Base-by-base conservation (phyloP, 2,113 vertebrate genomes). In the Vombatus ursinus region DNA sequence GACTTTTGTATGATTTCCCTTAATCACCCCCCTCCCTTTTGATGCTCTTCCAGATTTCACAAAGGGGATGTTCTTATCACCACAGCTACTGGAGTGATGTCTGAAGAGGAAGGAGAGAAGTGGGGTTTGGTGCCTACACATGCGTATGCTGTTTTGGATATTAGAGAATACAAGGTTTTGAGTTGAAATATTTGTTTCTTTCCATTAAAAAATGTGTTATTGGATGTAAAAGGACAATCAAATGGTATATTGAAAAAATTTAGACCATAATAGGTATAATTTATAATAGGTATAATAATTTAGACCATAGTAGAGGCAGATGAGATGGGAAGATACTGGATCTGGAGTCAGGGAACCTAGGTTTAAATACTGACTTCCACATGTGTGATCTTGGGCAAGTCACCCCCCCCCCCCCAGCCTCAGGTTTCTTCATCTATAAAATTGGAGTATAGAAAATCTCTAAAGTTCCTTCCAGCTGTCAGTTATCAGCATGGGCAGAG, bases 121-220 rank as follows among this genome's bases (percentile, higher is more conserved):
- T 99, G 99, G 99, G 99, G 99, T 61, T 98, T 99, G 95, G 99
- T 99, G 97, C 99, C 99, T 61, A 99, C 99, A 37, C 99, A 99
- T 37, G 99, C 99, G 0, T 99, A 99, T 37, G 99, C 99, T 51
- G 99, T 99, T 95, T 97, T 99, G 94, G 99, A 99, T 97, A 99
- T 99, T 98, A 99, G 99, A 98, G 99, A 99, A 92, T 98, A 99
- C 97, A 99, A 99, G 99, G 99, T 97, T 37, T 95, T 90, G 92
- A 44, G 25, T 96, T 52, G 24, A 49, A 16, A 26, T 48, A n/a
- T 68, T 97, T 47, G 93, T 93, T 90, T 93, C 31, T 89, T 92
- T 22, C 31, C 94, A 89, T 91, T 96, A 7, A 84, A 1, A 84
- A 84, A 84, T 44, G 37, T 44, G n/a, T 23, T 44, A 44, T 77